Evolutionary conservation across 2,888 invertebrate genomes (phyloP), one percentile per base, ranked within the genome.

Genomic region (Matsumyia berberina): DNA sequence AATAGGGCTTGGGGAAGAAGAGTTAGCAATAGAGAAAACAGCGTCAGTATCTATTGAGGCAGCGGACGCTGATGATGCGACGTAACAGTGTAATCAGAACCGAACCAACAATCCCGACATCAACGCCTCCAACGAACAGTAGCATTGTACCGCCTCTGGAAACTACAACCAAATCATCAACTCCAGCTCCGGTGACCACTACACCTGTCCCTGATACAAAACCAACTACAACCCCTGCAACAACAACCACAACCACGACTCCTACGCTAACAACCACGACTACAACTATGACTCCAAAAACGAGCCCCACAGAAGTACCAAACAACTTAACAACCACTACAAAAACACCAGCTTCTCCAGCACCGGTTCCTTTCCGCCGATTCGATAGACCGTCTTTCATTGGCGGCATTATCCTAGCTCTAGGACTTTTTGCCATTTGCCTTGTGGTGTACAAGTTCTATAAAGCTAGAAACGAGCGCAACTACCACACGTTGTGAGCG

Each of bases 391-490:
- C 95, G 0, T 96, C 96, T 88, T 96, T 96, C 91, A 93, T 96
- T 86, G 97, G 97, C 31, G 98, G 98, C 49, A 97, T 97, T 81
- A 95, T 97, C 31, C 92, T 97, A 77, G 95, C 96, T 7, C 92
- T 95, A 19, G 97, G 96, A 35, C 91, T 97, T 17, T 93, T 96
- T 69, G 96, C 95, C 8, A 95, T 98, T 76, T 95, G 95, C 2
- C 95, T 96, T 91, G 95, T 97, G 89, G 96, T 96, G 39, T 96
- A 95, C 93, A 97, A 97, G 90, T 97, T 97, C 92, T 97, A 97
- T 93, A 96, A 95, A 91, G 95, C 96, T 83, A 95, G 96, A 89
- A 95, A 95, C 77, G 97, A 96, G 91, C 94, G 95, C 88, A 97
- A 96, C 92, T 98, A 97, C 92, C 97, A 96, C 89, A 97, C 97